phyloP scores from a whole-genome alignment of 2,113 vertebrate genomes.

The Rhagologus leucostigma region DNA sequence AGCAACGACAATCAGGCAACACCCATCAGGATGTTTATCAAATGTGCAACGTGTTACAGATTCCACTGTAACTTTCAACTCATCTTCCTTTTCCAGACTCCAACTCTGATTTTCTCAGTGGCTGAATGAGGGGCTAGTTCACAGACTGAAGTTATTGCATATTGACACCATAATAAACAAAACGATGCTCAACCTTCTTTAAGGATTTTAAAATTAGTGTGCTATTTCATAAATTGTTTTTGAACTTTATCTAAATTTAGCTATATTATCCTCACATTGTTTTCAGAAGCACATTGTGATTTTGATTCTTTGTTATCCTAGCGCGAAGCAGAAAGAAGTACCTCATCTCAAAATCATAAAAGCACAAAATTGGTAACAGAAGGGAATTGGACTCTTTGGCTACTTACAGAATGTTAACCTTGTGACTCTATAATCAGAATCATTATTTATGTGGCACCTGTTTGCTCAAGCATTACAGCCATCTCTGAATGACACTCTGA shows the following conservation, averaged over 20 bases:
- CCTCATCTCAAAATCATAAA: background rate
- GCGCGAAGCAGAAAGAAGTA: background rate
- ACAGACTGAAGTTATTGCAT: background rate
- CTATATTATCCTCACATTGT: background rate
- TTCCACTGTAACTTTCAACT: background rate
- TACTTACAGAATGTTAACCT: constrained; percentile 21
- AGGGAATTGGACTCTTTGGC: background rate
- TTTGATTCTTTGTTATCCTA: background rate
- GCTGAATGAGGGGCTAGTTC: background rate
- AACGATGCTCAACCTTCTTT: background rate
- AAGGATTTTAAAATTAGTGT: background rate
- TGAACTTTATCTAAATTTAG: background rate
- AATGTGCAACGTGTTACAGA: background rate
- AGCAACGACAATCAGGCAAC: background rate
- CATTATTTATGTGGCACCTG: constrained; percentile 20
- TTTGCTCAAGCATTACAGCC: background rate
- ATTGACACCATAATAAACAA: background rate
- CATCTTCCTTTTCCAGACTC: background rate
- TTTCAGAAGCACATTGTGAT: background rate
- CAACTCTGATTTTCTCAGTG: background rate
- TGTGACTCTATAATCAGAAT: constrained; percentile 26
- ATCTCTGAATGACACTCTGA: background rate
- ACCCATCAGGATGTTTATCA: constrained; percentile 1
- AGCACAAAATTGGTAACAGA: background rate
- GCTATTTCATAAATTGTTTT: background rate